Evolutionary conservation across 2,888 invertebrate genomes (phyloP).

Genomic region (Alcis repandata): DNA sequence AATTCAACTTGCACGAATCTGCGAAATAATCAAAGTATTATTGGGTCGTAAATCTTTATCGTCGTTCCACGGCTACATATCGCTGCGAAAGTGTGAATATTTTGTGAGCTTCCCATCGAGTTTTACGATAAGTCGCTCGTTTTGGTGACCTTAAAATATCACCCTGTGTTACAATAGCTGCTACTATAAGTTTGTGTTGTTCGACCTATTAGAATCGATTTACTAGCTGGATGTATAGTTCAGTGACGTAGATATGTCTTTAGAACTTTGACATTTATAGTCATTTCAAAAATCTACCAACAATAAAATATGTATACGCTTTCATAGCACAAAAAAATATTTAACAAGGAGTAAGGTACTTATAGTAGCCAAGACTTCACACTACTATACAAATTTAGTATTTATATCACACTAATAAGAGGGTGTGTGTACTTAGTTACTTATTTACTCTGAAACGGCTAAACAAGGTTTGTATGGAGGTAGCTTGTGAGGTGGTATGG

Average conservation of each 20-base stretch:
- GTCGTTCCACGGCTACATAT: conserved; percentile 62
- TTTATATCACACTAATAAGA: too few species aligned
- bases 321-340: too few species aligned
- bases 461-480: too few species aligned
- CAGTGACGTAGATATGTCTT: background rate
- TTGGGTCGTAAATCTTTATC: conserved; percentile 82
- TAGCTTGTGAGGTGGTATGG: too few species aligned
- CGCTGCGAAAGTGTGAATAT: conserved; percentile 72
- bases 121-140: conserved; percentile 54
- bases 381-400: too few species aligned
- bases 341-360: too few species aligned
- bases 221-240: background rate
- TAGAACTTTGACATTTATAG: too few species aligned
- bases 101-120: conserved; percentile 70
- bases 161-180: conserved; percentile 42
- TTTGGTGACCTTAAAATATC: conserved; percentile 49
- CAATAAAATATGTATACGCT: too few species aligned
- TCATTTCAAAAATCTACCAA: too few species aligned
- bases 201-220: background rate
- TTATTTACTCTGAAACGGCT: too few species aligned
- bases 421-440: too few species aligned
- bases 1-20: conserved; percentile 79
- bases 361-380: too few species aligned
- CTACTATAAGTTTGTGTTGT: conserved; percentile 23
- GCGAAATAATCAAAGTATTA: conserved; percentile 83